Evolutionary conservation across 2,888 invertebrate species (phyloP), one percentile per base, ranked within the genome.

Genomic region (Tipula unca): DNA sequence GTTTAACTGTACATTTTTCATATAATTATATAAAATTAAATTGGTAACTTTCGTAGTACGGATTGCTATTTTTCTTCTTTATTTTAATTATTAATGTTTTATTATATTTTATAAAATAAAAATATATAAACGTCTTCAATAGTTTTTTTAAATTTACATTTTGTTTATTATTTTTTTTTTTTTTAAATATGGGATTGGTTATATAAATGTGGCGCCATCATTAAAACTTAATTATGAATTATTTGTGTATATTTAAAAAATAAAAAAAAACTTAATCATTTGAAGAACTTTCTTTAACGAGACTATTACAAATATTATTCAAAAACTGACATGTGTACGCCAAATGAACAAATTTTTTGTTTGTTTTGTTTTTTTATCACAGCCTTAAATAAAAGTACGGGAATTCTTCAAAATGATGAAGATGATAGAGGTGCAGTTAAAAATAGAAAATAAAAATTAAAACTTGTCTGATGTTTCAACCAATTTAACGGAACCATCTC

Each of bases 41-140:
- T 69, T 83, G 83, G 83, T 83, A 83, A 83, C 83, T 83, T 83
- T 83, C 83, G 83, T 83, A 83, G 83, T 83, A 83, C 83, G 83
- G 83, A 83, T 83, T 83, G 83, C 35, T 83, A 83, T 83, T 83
- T 14, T 32, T 32, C 4, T 32, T 32, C 10, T 32, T 32, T 83
- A 83, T 35, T 32, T 83, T 4, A 32, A n/a, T 83, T 32, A 32
- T 83, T 83, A 32, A 32, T 32, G 17, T 83, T 32, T 83, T 83
- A 83, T 83, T 32, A 32, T 83, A 83, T 83, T 83, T 83, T 29
- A 32, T 83, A 83, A 32, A 32, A 83, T 32, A 32, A n/a, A 35
- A 32, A 32, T 29, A 83, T 83, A 83, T n/a, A n/a, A 48, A 83
- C 35, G 29, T 32, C 35, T 83, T 83, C 83, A 83, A 83, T 83